Base-by-base conservation (phyloP, 2,797 vertebrate genomes). In the Phataginus tetradactyla region DNA sequence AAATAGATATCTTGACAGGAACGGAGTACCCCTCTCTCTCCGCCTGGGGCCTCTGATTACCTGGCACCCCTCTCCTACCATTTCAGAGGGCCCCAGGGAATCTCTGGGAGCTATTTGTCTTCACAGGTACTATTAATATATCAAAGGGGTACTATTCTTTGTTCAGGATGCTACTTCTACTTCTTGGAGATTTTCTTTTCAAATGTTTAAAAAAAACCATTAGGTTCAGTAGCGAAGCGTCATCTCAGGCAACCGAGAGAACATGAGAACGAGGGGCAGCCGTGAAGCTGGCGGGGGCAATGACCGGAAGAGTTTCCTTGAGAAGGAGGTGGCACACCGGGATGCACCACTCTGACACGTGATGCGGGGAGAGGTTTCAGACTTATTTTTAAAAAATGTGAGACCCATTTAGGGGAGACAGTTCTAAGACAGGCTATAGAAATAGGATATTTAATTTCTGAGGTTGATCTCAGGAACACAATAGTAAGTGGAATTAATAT, bases 131-230 rank as follows among this genome's bases (percentile, higher is more conserved):
- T 71, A 63, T 51, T 39, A 91, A 77, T 79, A 61, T 12, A 29
- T 45, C 53, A 42, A 68, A 78, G 23, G 21, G 53, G 42, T 7
- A 18, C 59, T 63, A 39, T 42, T 63, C 61, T 96, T 71, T 42
- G 34, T 53, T 69, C 55, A 64, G 21, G 45, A 37, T 14, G 20
- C 63, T n/a, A 34, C 45, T 64, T 83, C 63, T n/a, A 34, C 45
- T 64, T 83, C 59, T 87, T 77, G 37, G 69, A n/a, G 80, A 49
- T 61, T 93, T 86, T 96, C 42, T 75, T 90, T 90, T 86, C 34
- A 86, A 71, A 66, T 61, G 37, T 64, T 71, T 68, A 69, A 27
- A 86, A 94, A 49, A 29, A 45, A 11, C 45, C 34, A 37, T 18
- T 37, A 64, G 39, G 72, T 37, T 57, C 37, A 42, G 37, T 17